Conservation (phyloP, 2,888 invertebrate genomes). For the Troilus luridus region DNA sequence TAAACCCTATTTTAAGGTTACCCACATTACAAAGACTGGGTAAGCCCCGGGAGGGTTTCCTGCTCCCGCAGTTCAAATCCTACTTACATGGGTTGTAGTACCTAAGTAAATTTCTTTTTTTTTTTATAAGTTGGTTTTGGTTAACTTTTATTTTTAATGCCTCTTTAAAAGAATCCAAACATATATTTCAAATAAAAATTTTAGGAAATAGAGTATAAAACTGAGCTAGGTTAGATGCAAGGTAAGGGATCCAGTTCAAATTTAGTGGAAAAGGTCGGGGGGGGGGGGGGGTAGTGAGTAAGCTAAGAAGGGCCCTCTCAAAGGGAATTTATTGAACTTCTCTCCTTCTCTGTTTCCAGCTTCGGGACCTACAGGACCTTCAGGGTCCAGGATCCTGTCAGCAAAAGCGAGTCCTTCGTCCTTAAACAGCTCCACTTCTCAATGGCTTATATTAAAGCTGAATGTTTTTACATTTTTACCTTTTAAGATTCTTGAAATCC, state of each 20-base stretch:
- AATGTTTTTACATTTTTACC: slow-evolving; percentile 3
- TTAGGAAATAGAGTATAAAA: not conserved
- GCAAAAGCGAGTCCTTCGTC: not conserved
- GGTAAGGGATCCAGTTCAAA: slow-evolving; percentile 13
- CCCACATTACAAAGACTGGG: too few relatives aligned
- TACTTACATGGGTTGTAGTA: too few relatives aligned
- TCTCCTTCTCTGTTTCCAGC: not conserved
- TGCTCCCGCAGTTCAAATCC: too few relatives aligned
- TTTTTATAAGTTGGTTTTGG: too few relatives aligned
- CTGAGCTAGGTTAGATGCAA: not conserved
- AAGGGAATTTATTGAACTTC: slow-evolving; percentile 21
- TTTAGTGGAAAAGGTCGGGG: slow-evolving; percentile 16
- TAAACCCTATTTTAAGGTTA: too few relatives aligned
- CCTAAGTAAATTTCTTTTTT: too few relatives aligned
- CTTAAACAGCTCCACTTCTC: not conserved
- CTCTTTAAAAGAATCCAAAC: too few relatives aligned
- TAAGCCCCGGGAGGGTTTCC: too few relatives aligned
- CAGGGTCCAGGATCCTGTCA: not conserved
- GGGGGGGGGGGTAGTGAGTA: not conserved
- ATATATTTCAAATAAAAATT: not conserved
- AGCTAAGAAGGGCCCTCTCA: not conserved
- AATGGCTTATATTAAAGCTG: not conserved
- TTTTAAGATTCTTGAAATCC: too few relatives aligned
- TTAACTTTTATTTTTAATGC: too few relatives aligned
- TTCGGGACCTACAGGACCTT: not conserved